Evolutionary conservation across 2,797 vertebrate species (phyloP).

Genomic region (Florisuga fusca): DNA sequence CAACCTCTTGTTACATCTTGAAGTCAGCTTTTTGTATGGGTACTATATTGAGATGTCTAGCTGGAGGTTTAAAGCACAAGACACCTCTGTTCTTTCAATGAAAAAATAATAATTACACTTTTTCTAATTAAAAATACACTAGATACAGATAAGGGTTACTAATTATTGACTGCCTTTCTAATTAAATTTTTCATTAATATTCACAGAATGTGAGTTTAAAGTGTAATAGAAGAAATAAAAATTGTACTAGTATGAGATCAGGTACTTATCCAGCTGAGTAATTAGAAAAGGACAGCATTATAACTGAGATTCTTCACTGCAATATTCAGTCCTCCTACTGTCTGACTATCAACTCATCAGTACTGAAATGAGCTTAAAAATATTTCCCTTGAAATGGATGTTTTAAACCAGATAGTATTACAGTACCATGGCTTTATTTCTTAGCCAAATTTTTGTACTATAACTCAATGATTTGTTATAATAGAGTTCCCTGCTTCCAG

Average conservation of each 20-base stretch:
- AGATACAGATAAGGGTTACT: background rate
- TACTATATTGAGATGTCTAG: background rate
- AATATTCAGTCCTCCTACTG: background rate
- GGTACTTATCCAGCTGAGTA: background rate
- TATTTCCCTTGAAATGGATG: slow-evolving; percentile 50
- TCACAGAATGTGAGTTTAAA: background rate
- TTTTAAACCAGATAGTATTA: slow-evolving; percentile 12
- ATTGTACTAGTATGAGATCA: background rate
- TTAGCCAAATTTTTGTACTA: slow-evolving; percentile 14
- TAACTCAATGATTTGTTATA: background rate
- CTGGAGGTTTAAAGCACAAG: background rate
- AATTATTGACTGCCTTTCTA: slow-evolving; percentile 4
- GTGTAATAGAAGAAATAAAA: background rate
- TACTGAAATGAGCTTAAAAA: slow-evolving; percentile 61
- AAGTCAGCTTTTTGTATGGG: background rate
- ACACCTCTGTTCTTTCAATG: background rate
- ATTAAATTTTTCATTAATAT: background rate
- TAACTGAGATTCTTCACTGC: background rate
- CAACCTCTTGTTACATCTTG: background rate
- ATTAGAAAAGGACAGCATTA: background rate
- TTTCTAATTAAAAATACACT: background rate
- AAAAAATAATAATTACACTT: slow-evolving; percentile 7
- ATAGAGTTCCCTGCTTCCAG: background rate
- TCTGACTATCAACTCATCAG: slow-evolving; percentile 19
- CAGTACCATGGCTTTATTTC: background rate